Evolutionary conservation across 2,113 vertebrate species (phyloP).

Genomic region (Junco hyemalis): DNA sequence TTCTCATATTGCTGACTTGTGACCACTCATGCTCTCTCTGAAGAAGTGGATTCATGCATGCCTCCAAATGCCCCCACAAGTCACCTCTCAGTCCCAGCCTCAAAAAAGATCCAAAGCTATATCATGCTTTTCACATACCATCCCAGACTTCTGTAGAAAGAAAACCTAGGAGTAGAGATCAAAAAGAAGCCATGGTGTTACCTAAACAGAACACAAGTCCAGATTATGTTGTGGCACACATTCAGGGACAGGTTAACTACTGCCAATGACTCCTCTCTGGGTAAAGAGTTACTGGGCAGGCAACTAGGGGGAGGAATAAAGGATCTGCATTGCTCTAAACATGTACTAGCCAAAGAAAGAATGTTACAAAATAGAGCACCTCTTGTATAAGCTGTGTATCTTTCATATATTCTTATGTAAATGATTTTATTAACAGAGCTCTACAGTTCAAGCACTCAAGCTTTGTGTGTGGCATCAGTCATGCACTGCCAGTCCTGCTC

Average conservation of each 20-base stretch:
- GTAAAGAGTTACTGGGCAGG: background rate
- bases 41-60: background rate
- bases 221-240: background rate
- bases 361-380: background rate
- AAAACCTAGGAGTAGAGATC: background rate
- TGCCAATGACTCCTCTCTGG: background rate
- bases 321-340: background rate
- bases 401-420: background rate
- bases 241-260: background rate
- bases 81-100: background rate
- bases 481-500: background rate
- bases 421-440: background rate
- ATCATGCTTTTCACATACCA: background rate
- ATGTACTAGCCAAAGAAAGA: background rate
- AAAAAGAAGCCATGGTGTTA: background rate
- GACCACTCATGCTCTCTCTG: background rate
- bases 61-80: background rate
- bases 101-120: background rate
- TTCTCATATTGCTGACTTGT: background rate
- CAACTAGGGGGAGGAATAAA: background rate
- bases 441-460: background rate
- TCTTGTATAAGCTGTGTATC: background rate
- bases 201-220: background rate
- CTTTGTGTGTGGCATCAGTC: background rate
- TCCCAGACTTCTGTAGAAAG: background rate